Evolutionary conservation across 2,797 vertebrate species (phyloP).

Genomic region (Urocyon cinereoargenteus): DNA sequence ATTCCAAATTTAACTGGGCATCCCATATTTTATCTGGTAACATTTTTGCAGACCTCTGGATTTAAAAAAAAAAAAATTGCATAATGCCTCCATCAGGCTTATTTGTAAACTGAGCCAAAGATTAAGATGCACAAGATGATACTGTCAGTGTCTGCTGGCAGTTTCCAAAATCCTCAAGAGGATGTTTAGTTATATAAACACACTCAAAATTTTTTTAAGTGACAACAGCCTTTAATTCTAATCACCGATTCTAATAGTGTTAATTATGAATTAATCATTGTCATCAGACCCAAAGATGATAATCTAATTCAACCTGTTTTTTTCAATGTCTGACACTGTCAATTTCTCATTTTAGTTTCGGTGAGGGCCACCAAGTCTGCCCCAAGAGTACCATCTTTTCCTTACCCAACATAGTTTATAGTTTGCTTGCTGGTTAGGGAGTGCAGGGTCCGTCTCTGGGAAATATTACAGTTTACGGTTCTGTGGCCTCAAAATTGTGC

Average conservation of each 20-base stretch:
- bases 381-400: neutral
- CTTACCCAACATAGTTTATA: neutral
- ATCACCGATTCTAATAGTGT: neutral
- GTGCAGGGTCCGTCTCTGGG: neutral
- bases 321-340: too few species aligned
- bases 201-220: neutral
- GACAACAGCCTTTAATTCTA: neutral
- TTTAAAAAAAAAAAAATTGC: neutral
- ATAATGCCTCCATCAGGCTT: neutral
- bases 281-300: neutral
- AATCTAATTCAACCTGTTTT: neutral
- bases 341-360: neutral
- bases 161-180: neutral
- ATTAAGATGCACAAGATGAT: neutral
- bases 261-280: neutral
- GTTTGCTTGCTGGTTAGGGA: neutral
- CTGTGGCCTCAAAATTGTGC: neutral
- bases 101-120: neutral
- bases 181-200: neutral
- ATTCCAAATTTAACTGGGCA: neutral
- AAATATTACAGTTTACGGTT: neutral
- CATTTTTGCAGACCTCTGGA: neutral
- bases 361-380: neutral
- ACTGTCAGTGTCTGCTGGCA: fast-evolving
- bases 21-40: neutral